Evolutionary conservation across 1,140 invertebrate species (phyloP), one percentile per base, ranked within the genome.

Genomic region (Drosophila kepulauana): DNA sequence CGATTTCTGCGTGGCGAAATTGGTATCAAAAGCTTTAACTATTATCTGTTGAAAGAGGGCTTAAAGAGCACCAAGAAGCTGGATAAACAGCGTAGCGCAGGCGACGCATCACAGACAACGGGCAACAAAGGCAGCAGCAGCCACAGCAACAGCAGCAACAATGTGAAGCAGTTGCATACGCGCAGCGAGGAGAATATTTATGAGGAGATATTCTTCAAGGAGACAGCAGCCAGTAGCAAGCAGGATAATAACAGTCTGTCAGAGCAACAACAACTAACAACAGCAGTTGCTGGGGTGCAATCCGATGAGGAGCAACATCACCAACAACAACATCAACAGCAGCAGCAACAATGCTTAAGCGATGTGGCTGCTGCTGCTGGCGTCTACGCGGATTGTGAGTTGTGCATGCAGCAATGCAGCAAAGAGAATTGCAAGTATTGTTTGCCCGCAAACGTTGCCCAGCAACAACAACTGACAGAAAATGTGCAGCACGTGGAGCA

Each of bases 1-100:
- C 87, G 88, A 5, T 91, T 93, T 15, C 57, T 93, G 11, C 81
- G 79, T 30, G 92, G 92, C 5, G 92, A 93, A 75, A 93, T 93
- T 33, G 92, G 92, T 43, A 93, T 93, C 16, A 92, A 92, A 73
- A 93, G 92, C 79, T 93, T 93, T 75, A 93, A 93, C 64, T 93
- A 93, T 59, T 93, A 93, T 72, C 62, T 93, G 20, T 74, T 93
- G 0, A 92, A 93, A 59, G 92, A 93, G 70, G 92, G 92, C 11
- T 41, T 93, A 6, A 93, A 93, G 65, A 91, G 82, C 49, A 82
- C 91, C 0, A 91, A 92, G 15, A 91, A 92, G 51, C 43, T 82
- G 62, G 85, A 82, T 25, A 91, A 90, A 30, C 87, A 89, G 13
- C 79, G 86, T 45, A 73, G 35, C 43, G 43, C 62, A 41, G 30